Percentiles rank a stretch among this genome's conserved stretches.
Conservation (phyloP, 2,888 invertebrate genomes). For the Drosophila flavopinicola region DNA sequence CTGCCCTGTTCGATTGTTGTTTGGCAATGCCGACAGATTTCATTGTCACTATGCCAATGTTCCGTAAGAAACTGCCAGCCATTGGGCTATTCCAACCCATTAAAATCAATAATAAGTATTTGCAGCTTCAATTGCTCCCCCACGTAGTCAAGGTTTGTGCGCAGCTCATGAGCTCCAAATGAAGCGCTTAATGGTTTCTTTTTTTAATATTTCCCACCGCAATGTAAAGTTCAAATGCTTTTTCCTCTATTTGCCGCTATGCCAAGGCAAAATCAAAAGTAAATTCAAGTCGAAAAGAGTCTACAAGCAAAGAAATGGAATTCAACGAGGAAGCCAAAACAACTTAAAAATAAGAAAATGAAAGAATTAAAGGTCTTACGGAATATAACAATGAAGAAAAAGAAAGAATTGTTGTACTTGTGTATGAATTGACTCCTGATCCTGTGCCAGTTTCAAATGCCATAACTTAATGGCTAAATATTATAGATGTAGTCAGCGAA, state of each 20-base stretch:
- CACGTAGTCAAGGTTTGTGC: not conserved
- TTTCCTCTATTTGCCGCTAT: slow-evolving; percentile 68
- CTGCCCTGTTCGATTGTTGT: slow-evolving; percentile 28
- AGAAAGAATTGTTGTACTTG: slow-evolving; percentile 12
- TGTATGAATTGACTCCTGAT: slow-evolving; percentile 3
- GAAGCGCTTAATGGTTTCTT: slow-evolving; percentile 19
- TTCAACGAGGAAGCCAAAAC: not conserved
- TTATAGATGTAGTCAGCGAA: slow-evolving; percentile 36
- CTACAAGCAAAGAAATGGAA: slow-evolving; percentile 27
- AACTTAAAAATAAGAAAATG: not conserved
- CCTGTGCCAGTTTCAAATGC: slow-evolving; percentile 1
- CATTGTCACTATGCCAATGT: slow-evolving; percentile 67
- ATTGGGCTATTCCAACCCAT: slow-evolving; percentile 32
- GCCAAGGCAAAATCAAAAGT: slow-evolving; percentile 21
- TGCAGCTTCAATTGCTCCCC: slow-evolving; percentile 24
- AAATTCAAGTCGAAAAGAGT: slow-evolving; percentile 30
- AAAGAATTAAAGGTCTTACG: not conserved
- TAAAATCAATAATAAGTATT: slow-evolving; percentile 58
- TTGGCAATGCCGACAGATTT: slow-evolving; percentile 53
- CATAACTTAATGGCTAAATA: slow-evolving; percentile 12
- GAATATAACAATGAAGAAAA: slow-evolving; percentile 7
- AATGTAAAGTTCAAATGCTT: not conserved
- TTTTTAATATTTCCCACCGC: not conserved
- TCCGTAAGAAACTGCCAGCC: slow-evolving; percentile 37
- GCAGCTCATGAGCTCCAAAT: slow-evolving; percentile 2